phyloP scores from a whole-genome alignment of 2,888 invertebrate species.

The Tricholauxania praeusta region DNA sequence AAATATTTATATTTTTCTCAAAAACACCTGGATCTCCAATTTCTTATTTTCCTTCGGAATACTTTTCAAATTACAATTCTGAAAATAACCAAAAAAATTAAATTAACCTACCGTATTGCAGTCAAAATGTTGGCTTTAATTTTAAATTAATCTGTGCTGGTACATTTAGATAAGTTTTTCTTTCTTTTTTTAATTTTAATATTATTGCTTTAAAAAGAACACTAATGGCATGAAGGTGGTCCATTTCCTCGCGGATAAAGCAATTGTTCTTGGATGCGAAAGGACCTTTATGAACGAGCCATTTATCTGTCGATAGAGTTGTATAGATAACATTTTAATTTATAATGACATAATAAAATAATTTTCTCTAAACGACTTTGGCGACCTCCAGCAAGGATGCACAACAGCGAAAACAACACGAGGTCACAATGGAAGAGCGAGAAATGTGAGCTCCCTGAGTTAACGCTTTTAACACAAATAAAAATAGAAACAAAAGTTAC shows the following conservation, averaged over 20 bases:
- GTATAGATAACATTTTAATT: slow-evolving; percentile 60
- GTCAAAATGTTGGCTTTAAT: too few relatives aligned
- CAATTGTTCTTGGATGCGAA: background rate
- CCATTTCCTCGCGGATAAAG: background rate
- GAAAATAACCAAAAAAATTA: too few relatives aligned
- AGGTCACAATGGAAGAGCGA: slow-evolving; percentile 10
- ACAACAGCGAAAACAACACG: slow-evolving; percentile 32
- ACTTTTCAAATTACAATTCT: too few relatives aligned
- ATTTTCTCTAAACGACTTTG: slow-evolving; percentile 29
- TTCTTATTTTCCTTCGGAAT: too few relatives aligned
- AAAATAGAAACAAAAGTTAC: slow-evolving; percentile 13
- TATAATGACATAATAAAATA: slow-evolving; percentile 50
- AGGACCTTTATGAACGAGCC: background rate
- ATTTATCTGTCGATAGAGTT: slow-evolving; percentile 55
- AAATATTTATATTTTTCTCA: too few relatives aligned
- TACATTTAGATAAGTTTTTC: too few relatives aligned
- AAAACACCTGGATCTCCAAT: too few relatives aligned
- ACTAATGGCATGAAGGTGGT: slow-evolving; percentile 1
- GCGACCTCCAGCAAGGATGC: slow-evolving; percentile 53
- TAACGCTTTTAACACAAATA: slow-evolving; percentile 24
- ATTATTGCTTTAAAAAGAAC: too few relatives aligned
- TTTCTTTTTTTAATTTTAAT: too few relatives aligned
- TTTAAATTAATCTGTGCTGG: too few relatives aligned
- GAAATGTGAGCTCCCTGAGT: background rate
- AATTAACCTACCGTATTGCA: too few relatives aligned